These are phyloP conservation scores for Columbina picui DNA, from an alignment of 2,113 vertebrate species.

Conservation along the genomic window DNA sequence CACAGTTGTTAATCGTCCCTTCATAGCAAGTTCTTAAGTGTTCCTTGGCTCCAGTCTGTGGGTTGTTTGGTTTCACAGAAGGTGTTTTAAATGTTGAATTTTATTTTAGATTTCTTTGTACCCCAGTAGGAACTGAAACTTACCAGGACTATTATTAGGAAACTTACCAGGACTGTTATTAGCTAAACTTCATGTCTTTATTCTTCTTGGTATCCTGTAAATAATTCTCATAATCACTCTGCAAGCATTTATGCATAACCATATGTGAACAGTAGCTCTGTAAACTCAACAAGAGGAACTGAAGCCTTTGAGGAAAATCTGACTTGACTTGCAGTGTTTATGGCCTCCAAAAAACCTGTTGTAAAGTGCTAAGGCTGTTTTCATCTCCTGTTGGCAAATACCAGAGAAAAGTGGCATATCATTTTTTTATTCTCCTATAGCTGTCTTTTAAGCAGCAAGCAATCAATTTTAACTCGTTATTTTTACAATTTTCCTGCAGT, in stretches of 20 bases:
- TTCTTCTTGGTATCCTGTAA: accelerated
- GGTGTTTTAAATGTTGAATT: accelerated
- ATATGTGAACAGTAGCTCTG: accelerated
- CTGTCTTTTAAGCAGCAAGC: neutral
- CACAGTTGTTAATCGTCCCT: neutral
- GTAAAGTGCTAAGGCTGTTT: neutral
- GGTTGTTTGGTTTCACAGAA: too few species aligned
- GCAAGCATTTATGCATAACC: neutral
- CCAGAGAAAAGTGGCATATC: neutral
- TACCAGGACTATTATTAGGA: accelerated
- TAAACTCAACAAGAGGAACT: neutral
- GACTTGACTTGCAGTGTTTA: too few species aligned
- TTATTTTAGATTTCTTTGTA: accelerated
- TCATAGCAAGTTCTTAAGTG: accelerated
- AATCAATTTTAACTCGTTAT: accelerated
- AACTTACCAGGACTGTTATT: accelerated
- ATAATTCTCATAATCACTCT: neutral
- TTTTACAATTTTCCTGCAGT: accelerated
- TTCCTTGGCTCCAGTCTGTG: accelerated
- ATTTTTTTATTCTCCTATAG: accelerated
- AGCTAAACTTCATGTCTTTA: accelerated
- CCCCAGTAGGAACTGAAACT: accelerated
- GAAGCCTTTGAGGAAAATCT: neutral
- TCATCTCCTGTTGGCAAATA: neutral
- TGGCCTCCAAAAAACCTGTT: accelerated